Evolutionary conservation across 2,113 vertebrate species (phyloP), one percentile per base, ranked within the genome.

Genomic region (Dromas ardeola): DNA sequence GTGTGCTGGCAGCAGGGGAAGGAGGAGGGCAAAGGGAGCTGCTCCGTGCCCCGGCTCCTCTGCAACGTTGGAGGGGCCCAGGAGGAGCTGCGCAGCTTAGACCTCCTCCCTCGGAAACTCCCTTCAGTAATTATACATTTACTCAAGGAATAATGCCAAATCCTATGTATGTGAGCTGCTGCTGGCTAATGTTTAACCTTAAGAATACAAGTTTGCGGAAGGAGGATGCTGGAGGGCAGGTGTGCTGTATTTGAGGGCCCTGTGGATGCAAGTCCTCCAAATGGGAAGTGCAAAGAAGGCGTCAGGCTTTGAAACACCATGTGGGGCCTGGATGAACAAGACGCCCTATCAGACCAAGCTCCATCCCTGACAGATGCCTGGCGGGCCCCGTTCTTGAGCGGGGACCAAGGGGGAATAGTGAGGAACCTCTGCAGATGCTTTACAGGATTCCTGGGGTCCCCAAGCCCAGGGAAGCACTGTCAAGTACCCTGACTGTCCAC

Each of bases 61-160:
- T 1, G 6, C 34, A 13, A 0, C 11, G 0, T 71, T 3, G 0
- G 12, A 70, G 27, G 38, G 45, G 22, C 15, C 19, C 3, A 1
- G 32, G 63, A 91, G 20, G 11, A 83, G 38, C 32, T n/a, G 22
- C 2, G 6, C 36, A 27, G 21, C 47, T 88, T 38, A 15, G 10
- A 30, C 10, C 27, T 52, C 71, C 43, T 61, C 4, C 53, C 22
- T 71, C 1, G 0, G 86, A 63, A 95, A 55, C 25, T 43, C 32
- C 61, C 47, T 61, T 36, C 27, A 15, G 15, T 66, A 81, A 58
- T 69, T 59, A 49, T 11, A 65, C 4, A 49, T 71, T 76, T 93
- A 63, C 30, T 30, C 5, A 84, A 74, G 38, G 30, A 29, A 74
- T 56, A 79, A 76, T 19, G 63, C 6, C 61, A 69, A 52, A 58